Percentiles rank a stretch among this genome's conserved stretches.
Evolutionary conservation across 2,888 invertebrate species (phyloP).

Genomic region (Drosophila acutilabella): DNA sequence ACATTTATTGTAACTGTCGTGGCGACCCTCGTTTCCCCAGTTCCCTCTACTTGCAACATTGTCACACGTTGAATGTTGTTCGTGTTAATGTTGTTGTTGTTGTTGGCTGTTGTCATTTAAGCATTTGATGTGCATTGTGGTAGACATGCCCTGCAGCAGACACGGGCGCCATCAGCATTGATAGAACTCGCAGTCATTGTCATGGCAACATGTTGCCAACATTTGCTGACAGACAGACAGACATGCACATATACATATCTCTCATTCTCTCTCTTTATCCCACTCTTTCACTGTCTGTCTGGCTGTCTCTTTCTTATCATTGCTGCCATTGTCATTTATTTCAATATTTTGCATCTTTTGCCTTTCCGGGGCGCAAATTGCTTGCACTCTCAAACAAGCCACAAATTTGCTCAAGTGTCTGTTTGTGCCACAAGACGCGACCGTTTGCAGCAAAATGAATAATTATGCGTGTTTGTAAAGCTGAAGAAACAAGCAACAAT

Average conservation of each 20-base stretch:
- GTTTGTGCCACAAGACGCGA: constrained; percentile 41
- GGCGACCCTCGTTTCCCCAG: constrained; percentile 7
- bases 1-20: constrained; percentile 83
- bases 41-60: not conserved
- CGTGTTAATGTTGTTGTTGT: constrained; percentile 17
- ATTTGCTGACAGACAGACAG: constrained; percentile 43
- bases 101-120: constrained; percentile 72
- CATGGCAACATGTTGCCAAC: constrained; percentile 77
- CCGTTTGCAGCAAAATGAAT: constrained; percentile 57
- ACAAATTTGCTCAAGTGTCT: constrained; percentile 65
- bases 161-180: constrained; percentile 49
- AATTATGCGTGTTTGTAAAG: constrained; percentile 59
- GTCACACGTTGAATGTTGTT: constrained; percentile 24
- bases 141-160: constrained; percentile 62
- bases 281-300: not conserved
- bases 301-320: constrained; percentile 37
- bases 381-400: constrained; percentile 53
- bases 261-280: not conserved
- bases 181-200: constrained; percentile 67
- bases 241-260: constrained; percentile 38
- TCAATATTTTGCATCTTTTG: constrained; percentile 71
- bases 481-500: not conserved
- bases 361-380: constrained; percentile 68
- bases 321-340: constrained; percentile 73
- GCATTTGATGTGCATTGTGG: constrained; percentile 79